These are phyloP conservation scores for Pipistrellus pipistrellus DNA, from an alignment of 2,797 vertebrate species.

Conservation along the genomic window DNA sequence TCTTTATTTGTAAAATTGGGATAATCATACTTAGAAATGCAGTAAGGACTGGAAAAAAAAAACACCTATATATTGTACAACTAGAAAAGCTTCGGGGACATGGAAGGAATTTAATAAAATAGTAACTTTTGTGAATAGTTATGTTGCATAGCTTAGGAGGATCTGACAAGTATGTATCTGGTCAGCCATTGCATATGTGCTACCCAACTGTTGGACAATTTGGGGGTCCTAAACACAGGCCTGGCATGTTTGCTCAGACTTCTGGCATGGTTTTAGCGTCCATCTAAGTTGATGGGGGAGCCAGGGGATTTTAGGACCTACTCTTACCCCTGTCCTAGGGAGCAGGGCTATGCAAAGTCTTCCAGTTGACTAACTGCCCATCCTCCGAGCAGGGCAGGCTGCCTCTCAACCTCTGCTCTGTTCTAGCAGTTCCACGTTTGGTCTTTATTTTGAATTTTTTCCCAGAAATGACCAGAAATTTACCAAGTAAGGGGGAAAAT, in stretches of 20 bases:
- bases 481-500: not conserved
- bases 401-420: not conserved
- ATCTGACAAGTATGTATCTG: not conserved
- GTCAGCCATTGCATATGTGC: not conserved
- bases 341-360: not conserved
- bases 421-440: not conserved
- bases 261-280: not conserved
- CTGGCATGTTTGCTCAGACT: too few relatives aligned
- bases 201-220: not conserved
- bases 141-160: not conserved
- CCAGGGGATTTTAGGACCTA: not conserved
- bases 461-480: constrained; percentile 29
- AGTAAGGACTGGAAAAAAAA: not conserved
- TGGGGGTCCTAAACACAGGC: not conserved
- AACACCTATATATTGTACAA: not conserved
- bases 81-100: not conserved
- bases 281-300: not conserved
- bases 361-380: not conserved
- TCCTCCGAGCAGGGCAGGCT: not conserved
- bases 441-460: constrained; percentile 25
- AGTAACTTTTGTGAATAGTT: not conserved
- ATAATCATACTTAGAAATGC: not conserved
- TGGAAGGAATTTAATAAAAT: not conserved
- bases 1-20: not conserved
- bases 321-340: rapidly evolving